Conservation (phyloP, 2,888 invertebrate species). For the Digitonthophagus gazella region DNA sequence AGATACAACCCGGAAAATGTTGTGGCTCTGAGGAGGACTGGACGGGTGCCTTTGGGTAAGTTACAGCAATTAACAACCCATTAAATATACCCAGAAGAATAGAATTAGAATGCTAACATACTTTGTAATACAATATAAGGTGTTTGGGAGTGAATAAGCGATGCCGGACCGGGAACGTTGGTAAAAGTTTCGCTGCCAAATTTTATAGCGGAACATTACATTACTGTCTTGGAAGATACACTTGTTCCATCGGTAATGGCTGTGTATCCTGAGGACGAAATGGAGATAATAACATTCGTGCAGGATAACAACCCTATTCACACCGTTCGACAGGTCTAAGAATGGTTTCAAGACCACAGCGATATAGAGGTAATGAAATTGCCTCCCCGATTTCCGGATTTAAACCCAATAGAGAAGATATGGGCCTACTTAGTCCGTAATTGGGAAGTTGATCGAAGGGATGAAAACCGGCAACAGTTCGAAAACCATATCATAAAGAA, state of each 20-base stretch:
- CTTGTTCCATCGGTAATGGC: too few relatives aligned
- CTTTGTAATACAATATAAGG: too few relatives aligned
- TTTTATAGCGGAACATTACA: background rate
- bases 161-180: background rate
- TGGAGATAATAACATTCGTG: too few relatives aligned
- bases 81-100: too few relatives aligned
- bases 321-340: background rate
- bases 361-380: background rate
- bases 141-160: background rate
- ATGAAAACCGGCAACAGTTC: too few relatives aligned
- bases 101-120: too few relatives aligned
- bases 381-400: constrained; percentile 6
- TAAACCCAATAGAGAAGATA: constrained; percentile 9
- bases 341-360: constrained; percentile 1
- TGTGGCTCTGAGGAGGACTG: too few relatives aligned
- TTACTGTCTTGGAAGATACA: background rate
- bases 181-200: background rate
- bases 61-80: too few relatives aligned
- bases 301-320: constrained; percentile 12
- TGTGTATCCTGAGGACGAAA: background rate
- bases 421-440: constrained; percentile 4
- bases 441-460: too few relatives aligned
- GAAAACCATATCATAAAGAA: too few relatives aligned
- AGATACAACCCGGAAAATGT: too few relatives aligned
- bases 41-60: too few relatives aligned